Conservation (phyloP, 2,113 vertebrate genomes). For the Gallinago paraguaiae region DNA sequence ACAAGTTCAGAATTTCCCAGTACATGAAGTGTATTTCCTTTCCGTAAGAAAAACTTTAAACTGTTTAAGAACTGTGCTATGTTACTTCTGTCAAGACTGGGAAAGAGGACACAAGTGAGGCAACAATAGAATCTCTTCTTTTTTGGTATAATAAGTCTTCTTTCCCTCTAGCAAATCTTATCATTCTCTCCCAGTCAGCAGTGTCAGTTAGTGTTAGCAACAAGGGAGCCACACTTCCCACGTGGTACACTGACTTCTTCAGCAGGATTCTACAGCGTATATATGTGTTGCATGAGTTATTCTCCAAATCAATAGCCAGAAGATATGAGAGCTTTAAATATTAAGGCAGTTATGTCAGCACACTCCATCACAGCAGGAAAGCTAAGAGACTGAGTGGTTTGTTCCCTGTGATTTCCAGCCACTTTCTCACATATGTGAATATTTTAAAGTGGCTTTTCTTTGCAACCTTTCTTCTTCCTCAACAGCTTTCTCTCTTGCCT, state of each 20-base stretch:
- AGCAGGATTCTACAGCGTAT: background rate
- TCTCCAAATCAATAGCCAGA: slow-evolving; percentile 47
- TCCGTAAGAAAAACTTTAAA: slow-evolving; percentile 13
- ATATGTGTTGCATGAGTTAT: slow-evolving; percentile 10
- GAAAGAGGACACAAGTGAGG: background rate
- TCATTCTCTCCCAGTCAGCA: slow-evolving; percentile 31
- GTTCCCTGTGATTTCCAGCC: background rate
- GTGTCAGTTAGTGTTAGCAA: slow-evolving; percentile 36
- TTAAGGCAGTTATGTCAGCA: slow-evolving; percentile 22
- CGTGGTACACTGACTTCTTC: background rate
- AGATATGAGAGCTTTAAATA: slow-evolving; percentile 37
- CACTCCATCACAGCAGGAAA: background rate
- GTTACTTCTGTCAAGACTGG: slow-evolving; percentile 11
- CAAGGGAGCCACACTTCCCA: slow-evolving; percentile 28
- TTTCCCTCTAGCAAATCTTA: slow-evolving; percentile 16
- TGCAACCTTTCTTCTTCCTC: background rate
- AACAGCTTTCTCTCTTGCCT: background rate
- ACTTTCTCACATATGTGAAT: background rate
- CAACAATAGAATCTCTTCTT: background rate
- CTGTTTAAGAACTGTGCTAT: background rate
- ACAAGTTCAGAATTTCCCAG: background rate
- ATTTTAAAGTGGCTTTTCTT: background rate
- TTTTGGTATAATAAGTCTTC: slow-evolving; percentile 20
- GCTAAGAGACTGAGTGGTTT: background rate
- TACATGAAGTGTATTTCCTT: background rate